Base-by-base conservation (phyloP, 2,113 vertebrate genomes). In the Pygoscelis antarcticus region DNA sequence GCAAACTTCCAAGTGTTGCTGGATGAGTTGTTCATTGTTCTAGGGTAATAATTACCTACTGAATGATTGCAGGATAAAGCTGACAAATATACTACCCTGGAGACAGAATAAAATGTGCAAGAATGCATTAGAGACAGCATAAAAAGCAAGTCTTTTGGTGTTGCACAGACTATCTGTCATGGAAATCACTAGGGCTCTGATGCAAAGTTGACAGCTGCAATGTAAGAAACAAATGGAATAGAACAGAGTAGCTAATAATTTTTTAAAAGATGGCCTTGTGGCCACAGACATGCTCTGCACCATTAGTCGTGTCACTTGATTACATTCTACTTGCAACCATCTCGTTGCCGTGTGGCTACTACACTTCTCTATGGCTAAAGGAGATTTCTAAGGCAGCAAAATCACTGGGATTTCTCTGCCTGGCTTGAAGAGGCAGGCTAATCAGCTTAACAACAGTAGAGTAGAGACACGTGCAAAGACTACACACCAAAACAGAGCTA, bases 61-160 rank as follows among this genome's bases (percentile, higher is more conserved):
- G 65, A 94, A 82, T 76, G 25, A 70, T 84, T 87, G 57, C 61
- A 79, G 83, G 65, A 76, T 87, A 89, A 85, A 78, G 20, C 52
- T 96, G 68, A 66, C 72, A 90, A 93, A 84, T 57, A 92, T 52
- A 60, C 46, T 75, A 44, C 61, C 60, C 64, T 64, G n/a, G 76
- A 92, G 90, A 81, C 69, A 92, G 83, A 82, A 83, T 61, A 89
- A 91, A 93, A 83, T 46, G 60, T 64, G 61, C 55, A 83, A 81
- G 64, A 87, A 86, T 78, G 44, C 69, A 83, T 77, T 92, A 81
- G 30, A 55, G 38, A 57, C 61, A 82, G 52, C n/a, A 83, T 79
- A 79, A 95, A 96, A 95, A 95, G 34, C 55, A 87, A 95, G 54
- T 52, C 21, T 87, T 71, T 64, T 94, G 54, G 65, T 91, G 57